Percentiles rank a stretch among this genome's conserved stretches.
phyloP scores from a whole-genome alignment of 1,140 invertebrate species.

The Drosophila hydei region DNA sequence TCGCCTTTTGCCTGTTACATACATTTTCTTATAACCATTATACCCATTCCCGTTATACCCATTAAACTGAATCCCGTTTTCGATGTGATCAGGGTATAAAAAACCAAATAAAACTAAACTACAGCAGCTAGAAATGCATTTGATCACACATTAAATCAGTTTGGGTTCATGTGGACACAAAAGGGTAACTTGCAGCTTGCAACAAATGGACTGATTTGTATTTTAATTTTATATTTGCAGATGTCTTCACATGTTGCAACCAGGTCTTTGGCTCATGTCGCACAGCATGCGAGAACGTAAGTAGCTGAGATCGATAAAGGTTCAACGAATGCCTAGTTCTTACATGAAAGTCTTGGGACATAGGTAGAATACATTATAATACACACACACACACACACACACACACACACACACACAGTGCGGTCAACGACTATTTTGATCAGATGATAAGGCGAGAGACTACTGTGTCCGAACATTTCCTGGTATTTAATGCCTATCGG shows the following conservation, averaged over 20 bases:
- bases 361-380: conserved; percentile 28
- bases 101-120: too few species aligned
- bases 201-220: conserved; percentile 43
- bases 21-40: too few species aligned
- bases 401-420: neutral
- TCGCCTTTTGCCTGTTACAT: too few species aligned
- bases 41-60: too few species aligned
- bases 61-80: too few species aligned
- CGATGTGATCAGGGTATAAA: too few species aligned
- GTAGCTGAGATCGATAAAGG: conserved; percentile 38
- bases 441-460: conserved; percentile 62
- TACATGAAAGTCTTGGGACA: conserved; percentile 1
- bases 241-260: conserved; percentile 81
- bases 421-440: conserved; percentile 37
- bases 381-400: conserved; percentile 8
- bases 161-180: too few species aligned
- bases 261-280: conserved; percentile 83
- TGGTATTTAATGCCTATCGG: conserved; percentile 50
- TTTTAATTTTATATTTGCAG: conserved; percentile 61
- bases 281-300: conserved; percentile 83
- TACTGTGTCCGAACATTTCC: conserved; percentile 57
- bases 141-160: too few species aligned
- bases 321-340: neutral
- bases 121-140: too few species aligned
- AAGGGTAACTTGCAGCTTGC: too few species aligned